A percentile compares a stretch with the other conserved stretches of the same genome.
phyloP scores from a whole-genome alignment of 2,113 vertebrate species.

The Rhinolophus ferrumequinum region DNA sequence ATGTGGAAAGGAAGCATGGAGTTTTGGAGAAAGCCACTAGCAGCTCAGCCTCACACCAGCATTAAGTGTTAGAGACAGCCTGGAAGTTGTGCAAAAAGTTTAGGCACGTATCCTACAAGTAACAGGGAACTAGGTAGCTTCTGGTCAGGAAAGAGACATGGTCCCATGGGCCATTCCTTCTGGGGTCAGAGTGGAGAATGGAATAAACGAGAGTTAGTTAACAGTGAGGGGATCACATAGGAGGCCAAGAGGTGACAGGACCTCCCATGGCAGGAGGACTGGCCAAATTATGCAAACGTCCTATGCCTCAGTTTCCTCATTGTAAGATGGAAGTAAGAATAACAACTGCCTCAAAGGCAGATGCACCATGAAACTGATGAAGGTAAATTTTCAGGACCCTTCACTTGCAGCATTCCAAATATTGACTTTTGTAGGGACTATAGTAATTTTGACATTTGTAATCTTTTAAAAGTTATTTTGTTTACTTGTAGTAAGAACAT shows the following conservation, averaged over 20 bases:
- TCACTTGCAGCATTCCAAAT: not conserved
- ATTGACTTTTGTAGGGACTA: not conserved
- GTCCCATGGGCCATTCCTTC: not conserved
- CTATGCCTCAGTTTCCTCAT: not conserved
- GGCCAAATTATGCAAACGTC: not conserved
- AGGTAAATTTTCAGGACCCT: not conserved
- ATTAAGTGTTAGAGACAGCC: not conserved
- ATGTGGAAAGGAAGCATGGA: not conserved
- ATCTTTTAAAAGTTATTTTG: not conserved
- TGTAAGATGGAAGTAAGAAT: not conserved
- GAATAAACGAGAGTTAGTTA: not conserved
- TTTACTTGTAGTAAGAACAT: not conserved
- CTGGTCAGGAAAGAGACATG: not conserved
- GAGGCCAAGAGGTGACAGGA: not conserved
- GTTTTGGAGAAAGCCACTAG: not conserved
- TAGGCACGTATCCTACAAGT: no score
- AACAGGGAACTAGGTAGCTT: not conserved
- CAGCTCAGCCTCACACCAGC: not conserved
- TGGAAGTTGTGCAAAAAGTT: not conserved
- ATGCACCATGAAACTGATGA: not conserved
- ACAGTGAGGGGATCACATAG: no score
- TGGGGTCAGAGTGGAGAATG: not conserved
- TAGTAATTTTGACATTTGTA: not conserved
- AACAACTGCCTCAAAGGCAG: not conserved
- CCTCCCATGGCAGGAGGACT: not conserved